Conservation (phyloP, 2,113 vertebrate species). For the Panthera uncia region DNA sequence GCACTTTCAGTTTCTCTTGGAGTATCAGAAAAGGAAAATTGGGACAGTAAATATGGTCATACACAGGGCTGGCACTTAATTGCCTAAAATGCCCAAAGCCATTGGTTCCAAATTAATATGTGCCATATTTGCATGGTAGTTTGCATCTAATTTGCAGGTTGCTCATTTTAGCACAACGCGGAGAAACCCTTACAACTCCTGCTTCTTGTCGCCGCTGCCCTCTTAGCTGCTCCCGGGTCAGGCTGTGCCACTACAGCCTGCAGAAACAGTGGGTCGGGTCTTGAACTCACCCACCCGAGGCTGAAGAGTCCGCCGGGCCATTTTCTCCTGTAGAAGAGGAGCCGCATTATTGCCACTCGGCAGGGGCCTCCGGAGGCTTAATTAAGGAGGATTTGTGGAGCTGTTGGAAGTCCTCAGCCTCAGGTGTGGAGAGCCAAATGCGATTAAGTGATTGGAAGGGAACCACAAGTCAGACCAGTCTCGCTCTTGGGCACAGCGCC, state of each 20-base stretch:
- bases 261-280: not conserved
- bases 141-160: slow-evolving; percentile 57
- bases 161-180: slow-evolving; percentile 50
- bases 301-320: not conserved
- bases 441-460: slow-evolving; percentile 41
- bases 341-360: not conserved
- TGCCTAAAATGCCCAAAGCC: slow-evolving; percentile 61
- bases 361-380: slow-evolving; percentile 51
- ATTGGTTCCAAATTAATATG: slow-evolving; percentile 52
- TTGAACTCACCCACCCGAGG: not conserved
- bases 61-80: slow-evolving; percentile 34
- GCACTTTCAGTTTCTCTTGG: not conserved
- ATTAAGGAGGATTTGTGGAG: slow-evolving; percentile 69
- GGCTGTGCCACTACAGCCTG: not conserved
- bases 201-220: not conserved
- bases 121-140: slow-evolving; percentile 16
- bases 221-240: not conserved
- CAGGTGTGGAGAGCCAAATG: slow-evolving; percentile 50
- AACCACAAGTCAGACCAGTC: not conserved
- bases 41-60: slow-evolving; percentile 25
- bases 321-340: not conserved
- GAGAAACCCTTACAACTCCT: not conserved
- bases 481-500: not conserved
- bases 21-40: slow-evolving; percentile 47
- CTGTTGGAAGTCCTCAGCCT: slow-evolving; percentile 23